Evolutionary conservation across 1,140 invertebrate genomes (phyloP), one percentile per base, ranked within the genome.

Genomic region (Mylabris phalerata): DNA sequence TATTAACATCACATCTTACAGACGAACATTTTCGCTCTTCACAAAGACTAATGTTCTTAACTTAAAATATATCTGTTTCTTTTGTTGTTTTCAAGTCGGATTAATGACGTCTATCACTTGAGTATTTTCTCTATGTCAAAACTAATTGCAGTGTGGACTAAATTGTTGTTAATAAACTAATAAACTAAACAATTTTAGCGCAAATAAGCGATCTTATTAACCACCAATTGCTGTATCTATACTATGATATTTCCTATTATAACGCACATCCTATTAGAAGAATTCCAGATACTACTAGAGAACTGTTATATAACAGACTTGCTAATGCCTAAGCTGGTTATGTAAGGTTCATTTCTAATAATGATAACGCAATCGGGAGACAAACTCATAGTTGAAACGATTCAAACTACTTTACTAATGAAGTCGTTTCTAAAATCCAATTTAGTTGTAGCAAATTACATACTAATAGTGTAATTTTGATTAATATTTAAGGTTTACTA

Each of bases 1-100:
- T 61, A 61, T 61, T 61, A 61, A 61, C 59, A 57, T 61, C 54
- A 48, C 54, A 52, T 55, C 59, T 55, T 41, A 51, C 55, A 61
- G 54, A 61, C 54, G 54, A 47, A 60, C 49, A 52, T 52, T 44
- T 47, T 48, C 52, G 19, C 42, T 45, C 11, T 48, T 47, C 27
- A 42, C 11, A 9, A 19, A 50, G 50, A 57, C 57, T 59, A 51
- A 48, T 49, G 42, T 50, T 39, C 54, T 55, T 55, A 52, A 40
- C 32, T 45, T 27, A 19, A 55, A 48, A 55, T 48, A 48, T 27
- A 55, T 55, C 39, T 55, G 46, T 55, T 55, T 55, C 44, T 55
- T 55, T 55, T 55, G 19, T 19, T 19, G 19, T 19, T 19, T 19
- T 19, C 19, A 19, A 19, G 19, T 19, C 19, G 19, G 19, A 19